Percentiles rank a stretch among this genome's conserved stretches.
Conservation (phyloP, 2,888 invertebrate genomes). For the Mayetiola destructor region DNA sequence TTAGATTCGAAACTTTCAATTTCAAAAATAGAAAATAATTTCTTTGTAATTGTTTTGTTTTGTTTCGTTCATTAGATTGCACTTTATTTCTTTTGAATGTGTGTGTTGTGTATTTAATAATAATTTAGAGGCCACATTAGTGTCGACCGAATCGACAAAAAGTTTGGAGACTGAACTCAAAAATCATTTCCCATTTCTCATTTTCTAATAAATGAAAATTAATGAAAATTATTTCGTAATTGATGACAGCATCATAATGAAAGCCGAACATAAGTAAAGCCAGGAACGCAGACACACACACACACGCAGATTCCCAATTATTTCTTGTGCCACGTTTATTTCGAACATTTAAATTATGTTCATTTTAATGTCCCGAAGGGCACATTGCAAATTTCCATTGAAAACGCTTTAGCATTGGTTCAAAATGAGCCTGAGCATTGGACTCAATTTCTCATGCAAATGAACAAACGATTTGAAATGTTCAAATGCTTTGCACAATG, state of each 20-base stretch:
- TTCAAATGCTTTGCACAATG: too few species aligned
- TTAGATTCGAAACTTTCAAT: too few species aligned
- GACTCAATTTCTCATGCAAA: too few species aligned
- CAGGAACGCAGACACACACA: neutral
- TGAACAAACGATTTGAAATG: too few species aligned
- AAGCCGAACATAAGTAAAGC: neutral
- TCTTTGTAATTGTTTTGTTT: too few species aligned
- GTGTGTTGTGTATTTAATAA: too few species aligned
- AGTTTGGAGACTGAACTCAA: neutral
- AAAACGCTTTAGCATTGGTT: conserved; percentile 1
- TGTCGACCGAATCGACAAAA: neutral
- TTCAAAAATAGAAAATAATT: too few species aligned
- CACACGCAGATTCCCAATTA: neutral
- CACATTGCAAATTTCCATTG: neutral
- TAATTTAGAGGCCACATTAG: neutral
- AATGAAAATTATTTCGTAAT: conserved; percentile 12
- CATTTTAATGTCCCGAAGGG: conserved; percentile 4
- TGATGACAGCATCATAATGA: conserved; percentile 12
- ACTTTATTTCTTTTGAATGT: too few species aligned
- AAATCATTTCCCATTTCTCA: neutral
- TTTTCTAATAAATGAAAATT: conserved; percentile 13
- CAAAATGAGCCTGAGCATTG: too few species aligned
- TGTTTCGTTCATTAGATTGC: too few species aligned
- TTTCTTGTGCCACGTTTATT: neutral
- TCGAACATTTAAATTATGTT: conserved; percentile 6